Evolutionary conservation across 2,888 invertebrate species (phyloP).

Genomic region (Junonia oenone): DNA sequence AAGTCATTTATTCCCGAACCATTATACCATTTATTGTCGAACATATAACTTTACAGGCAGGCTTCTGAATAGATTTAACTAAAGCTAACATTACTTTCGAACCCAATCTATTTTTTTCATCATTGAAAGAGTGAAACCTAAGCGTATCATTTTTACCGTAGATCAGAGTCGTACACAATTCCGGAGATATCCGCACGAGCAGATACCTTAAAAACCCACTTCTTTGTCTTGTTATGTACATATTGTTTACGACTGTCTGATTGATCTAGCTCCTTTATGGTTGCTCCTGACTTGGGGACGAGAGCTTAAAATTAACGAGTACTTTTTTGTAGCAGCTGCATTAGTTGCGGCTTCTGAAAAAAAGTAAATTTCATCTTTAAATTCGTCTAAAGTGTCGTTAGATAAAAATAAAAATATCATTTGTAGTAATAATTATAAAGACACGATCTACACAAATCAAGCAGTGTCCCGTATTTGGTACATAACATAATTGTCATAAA

Average conservation of each 20-base stretch:
- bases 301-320: slow-evolving; percentile 12
- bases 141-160: too few species aligned
- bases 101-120: too few species aligned
- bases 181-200: neutral
- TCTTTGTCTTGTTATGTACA: neutral
- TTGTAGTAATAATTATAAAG: neutral
- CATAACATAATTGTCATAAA: neutral
- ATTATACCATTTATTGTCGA: too few species aligned
- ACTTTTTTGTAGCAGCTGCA: too few species aligned
- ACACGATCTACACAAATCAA: neutral
- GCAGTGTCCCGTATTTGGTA: slow-evolving; percentile 7
- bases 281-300: slow-evolving; percentile 22
- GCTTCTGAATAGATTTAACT: too few species aligned
- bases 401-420: neutral
- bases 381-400: too few species aligned
- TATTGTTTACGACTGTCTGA: neutral
- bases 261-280: too few species aligned
- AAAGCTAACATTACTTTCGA: too few species aligned
- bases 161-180: neutral
- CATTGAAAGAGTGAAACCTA: too few species aligned
- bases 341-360: neutral
- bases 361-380: neutral
- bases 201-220: neutral
- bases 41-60: too few species aligned
- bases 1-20: too few species aligned